Percentiles rank a stretch among this genome's conserved stretches.
Evolutionary conservation across 2,113 vertebrate species (phyloP).

Genomic region (Daboia siamensis): DNA sequence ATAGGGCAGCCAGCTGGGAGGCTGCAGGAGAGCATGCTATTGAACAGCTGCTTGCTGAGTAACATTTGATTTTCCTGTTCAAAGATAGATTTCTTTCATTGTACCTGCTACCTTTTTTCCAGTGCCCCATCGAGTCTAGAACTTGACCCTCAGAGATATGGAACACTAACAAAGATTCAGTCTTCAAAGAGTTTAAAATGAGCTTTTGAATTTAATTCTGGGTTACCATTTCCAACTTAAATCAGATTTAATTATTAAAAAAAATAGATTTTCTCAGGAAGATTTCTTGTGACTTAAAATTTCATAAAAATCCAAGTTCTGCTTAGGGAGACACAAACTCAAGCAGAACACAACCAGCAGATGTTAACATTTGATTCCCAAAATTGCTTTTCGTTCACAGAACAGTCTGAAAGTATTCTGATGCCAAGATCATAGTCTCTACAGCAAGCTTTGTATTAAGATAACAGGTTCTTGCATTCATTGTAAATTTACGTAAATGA

Average conservation of each 20-base stretch:
- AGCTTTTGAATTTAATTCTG: neutral
- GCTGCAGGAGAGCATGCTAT: neutral
- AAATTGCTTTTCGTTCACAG: neutral
- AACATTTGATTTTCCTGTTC: neutral
- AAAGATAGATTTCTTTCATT: neutral
- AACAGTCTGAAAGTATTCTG: neutral
- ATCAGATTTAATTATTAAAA: neutral
- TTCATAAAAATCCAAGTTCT: neutral
- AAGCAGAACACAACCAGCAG: neutral
- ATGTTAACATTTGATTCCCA: neutral
- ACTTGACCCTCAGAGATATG: neutral
- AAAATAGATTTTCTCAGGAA: neutral
- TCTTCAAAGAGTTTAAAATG: neutral
- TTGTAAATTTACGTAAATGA: conserved; percentile 1
- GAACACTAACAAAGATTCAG: conserved; percentile 17
- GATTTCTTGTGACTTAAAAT: neutral
- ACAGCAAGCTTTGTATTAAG: neutral
- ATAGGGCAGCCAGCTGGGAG: neutral
- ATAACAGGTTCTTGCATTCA: neutral
- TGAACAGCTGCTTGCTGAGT: neutral
- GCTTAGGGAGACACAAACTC: neutral
- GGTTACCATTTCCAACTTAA: neutral
- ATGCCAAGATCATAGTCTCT: neutral
- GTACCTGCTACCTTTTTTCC: neutral
- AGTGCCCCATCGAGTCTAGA: neutral